A percentile compares a stretch with the other conserved stretches of the same genome.
Conservation (phyloP, 92 coral and sea anemone species). For the Heteractis magnifica region DNA sequence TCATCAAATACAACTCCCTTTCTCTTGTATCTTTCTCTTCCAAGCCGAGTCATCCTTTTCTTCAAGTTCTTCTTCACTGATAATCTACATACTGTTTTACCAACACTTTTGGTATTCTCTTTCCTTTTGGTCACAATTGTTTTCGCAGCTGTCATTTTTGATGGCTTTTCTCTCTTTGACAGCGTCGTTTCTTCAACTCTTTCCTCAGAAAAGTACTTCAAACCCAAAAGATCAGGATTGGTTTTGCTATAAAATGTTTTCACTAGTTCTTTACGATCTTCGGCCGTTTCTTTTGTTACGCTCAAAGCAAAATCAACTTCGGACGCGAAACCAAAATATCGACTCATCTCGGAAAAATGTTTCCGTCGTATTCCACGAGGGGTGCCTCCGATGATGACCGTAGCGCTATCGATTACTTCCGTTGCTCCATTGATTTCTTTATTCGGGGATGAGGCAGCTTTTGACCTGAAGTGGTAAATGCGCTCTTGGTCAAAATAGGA, state of each 20-base stretch:
- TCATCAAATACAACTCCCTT: conserved; percentile 11
- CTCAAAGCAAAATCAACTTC: conserved; percentile 67
- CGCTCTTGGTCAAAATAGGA: background rate
- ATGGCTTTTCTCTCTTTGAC: background rate
- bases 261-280: conserved; percentile 50
- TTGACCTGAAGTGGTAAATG: conserved; percentile 25
- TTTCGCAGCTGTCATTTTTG: background rate
- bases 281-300: conserved; percentile 31
- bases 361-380: conserved; percentile 79
- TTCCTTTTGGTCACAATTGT: background rate
- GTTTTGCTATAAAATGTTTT: conserved; percentile 55
- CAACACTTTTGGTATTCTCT: background rate
- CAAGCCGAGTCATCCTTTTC: background rate
- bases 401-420: conserved; percentile 51
- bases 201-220: conserved; percentile 10
- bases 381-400: conserved; percentile 66
- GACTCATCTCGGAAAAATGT: conserved; percentile 67
- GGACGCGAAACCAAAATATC: conserved; percentile 57
- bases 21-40: background rate
- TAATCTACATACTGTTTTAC: background rate
- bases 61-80: background rate
- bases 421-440: conserved; percentile 17
- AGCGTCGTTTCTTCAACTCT: background rate
- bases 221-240: conserved; percentile 37
- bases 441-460: background rate